Evolutionary conservation across 2,797 vertebrate genomes (phyloP).

Genomic region (Mallotus villosus): DNA sequence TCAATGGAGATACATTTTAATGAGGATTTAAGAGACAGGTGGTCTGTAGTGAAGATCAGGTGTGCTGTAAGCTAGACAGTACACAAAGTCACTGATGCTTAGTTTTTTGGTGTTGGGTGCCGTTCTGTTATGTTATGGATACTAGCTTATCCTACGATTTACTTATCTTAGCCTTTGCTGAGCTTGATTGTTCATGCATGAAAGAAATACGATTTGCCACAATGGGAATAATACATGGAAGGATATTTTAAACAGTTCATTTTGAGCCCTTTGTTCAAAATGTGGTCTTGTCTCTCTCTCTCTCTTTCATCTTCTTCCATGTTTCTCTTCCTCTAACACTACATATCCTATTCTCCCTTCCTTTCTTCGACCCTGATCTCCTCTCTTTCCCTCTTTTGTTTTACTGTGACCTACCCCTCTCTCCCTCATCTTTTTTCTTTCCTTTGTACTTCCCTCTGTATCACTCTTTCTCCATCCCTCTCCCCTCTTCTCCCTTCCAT

Average conservation of each 20-base stretch:
- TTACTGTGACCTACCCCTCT: not conserved
- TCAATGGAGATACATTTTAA: not conserved
- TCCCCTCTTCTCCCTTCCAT: conserved; percentile 2
- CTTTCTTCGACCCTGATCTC: too few relatives aligned
- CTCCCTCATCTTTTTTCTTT: not conserved
- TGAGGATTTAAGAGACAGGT: not conserved
- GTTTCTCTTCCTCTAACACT: too few relatives aligned
- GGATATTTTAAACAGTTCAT: not conserved
- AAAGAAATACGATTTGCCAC: not conserved
- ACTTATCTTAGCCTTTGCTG: not conserved
- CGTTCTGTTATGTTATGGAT: not conserved
- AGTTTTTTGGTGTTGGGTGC: not conserved
- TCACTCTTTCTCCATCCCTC: not conserved
- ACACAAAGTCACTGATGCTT: not conserved
- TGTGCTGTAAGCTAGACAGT: not conserved
- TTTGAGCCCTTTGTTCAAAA: not conserved
- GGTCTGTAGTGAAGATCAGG: not conserved
- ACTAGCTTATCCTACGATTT: not conserved
- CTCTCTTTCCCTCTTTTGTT: too few relatives aligned
- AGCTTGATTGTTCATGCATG: not conserved
- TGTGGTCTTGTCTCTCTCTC: too few relatives aligned
- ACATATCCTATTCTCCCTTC: too few relatives aligned
- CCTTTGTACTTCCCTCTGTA: not conserved
- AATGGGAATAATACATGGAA: not conserved
- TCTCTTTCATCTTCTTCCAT: too few relatives aligned